A percentile compares a stretch with the other conserved stretches of the same genome.
phyloP scores from a whole-genome alignment of 2,888 invertebrate genomes.

The Dasysyrphus albostriatus region DNA sequence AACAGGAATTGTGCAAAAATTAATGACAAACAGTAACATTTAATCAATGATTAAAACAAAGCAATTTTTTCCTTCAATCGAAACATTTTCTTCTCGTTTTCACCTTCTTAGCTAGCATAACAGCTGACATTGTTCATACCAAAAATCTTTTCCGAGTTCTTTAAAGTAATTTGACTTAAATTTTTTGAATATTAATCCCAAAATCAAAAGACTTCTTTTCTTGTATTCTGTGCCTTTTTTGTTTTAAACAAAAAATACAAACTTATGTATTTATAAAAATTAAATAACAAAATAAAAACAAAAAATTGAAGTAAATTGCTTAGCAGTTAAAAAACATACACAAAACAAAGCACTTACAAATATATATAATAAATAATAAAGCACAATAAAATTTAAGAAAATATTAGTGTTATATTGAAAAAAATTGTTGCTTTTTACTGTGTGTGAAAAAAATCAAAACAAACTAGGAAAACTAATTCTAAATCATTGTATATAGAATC shows the following conservation, averaged over 20 bases:
- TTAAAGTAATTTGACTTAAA: not conserved
- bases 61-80: too few relatives aligned
- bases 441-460: not conserved
- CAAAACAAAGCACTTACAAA: conserved; percentile 44
- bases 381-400: conserved; percentile 52
- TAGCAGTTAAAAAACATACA: conserved; percentile 18
- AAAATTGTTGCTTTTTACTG: conserved; percentile 23
- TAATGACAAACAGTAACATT: too few relatives aligned
- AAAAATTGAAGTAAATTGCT: conserved; percentile 2
- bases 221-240: conserved; percentile 57
- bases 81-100: too few relatives aligned
- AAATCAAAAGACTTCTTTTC: conserved; percentile 6
- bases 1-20: too few relatives aligned
- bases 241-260: conserved; percentile 36
- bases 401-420: conserved; percentile 17
- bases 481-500: too few relatives aligned
- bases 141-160: not conserved
- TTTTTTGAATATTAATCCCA: not conserved
- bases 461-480: conserved; percentile 11
- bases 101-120: too few relatives aligned
- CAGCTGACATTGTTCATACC: not conserved
- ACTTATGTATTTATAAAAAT: not conserved
- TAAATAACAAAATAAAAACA: not conserved
- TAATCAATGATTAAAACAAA: too few relatives aligned
- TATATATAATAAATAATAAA: conserved; percentile 5